Evolutionary conservation across 2,888 invertebrate species (phyloP).

Genomic region (Ypsolopha scabrella): DNA sequence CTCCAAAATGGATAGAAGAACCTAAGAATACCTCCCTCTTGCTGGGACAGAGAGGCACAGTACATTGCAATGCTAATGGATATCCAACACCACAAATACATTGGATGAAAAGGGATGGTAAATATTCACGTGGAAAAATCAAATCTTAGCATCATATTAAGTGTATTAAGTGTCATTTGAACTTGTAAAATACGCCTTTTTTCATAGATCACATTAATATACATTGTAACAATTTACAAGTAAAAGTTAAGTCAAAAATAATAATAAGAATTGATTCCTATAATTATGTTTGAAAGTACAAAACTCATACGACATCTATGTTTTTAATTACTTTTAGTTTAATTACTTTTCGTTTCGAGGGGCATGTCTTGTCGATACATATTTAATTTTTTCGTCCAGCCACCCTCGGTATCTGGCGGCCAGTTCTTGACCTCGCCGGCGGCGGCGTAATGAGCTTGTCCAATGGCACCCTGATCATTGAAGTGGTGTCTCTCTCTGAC

Average conservation of each 20-base stretch:
- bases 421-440: constrained; percentile 57
- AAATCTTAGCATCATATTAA: not conserved
- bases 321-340: too few species aligned
- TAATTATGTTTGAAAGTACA: too few species aligned
- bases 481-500: constrained; percentile 55
- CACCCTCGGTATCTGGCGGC: constrained; percentile 60
- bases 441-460: constrained; percentile 58
- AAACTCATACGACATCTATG: too few species aligned
- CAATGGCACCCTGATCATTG: constrained; percentile 58
- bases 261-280: too few species aligned
- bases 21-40: constrained; percentile 79
- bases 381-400: constrained; percentile 25
- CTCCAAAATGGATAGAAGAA: constrained; percentile 82
- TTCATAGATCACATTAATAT: too few species aligned
- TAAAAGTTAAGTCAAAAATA: too few species aligned
- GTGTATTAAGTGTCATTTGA: too few species aligned
- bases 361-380: too few species aligned
- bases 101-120: constrained; percentile 82
- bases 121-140: constrained; percentile 11
- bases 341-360: too few species aligned
- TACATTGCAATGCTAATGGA: constrained; percentile 84
- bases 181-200: not conserved
- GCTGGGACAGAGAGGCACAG: constrained; percentile 77
- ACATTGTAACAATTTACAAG: too few species aligned
- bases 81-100: constrained; percentile 82